These are phyloP conservation scores for Acestrorhynchus altus DNA, from an alignment of 2,797 vertebrate genomes.

Conservation along the genomic window DNA sequence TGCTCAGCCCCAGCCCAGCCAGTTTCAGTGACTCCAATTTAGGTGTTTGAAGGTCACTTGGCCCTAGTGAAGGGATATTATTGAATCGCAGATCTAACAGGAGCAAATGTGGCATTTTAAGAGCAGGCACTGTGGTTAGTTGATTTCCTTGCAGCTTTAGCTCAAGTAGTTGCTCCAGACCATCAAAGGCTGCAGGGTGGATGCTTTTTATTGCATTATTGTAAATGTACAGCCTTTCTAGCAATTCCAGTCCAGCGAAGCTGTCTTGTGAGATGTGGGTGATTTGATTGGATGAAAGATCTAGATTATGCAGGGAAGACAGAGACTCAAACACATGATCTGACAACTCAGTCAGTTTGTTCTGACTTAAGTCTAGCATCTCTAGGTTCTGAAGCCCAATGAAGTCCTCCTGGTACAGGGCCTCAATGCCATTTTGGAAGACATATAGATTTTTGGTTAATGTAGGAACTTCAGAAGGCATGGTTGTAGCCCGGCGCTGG, in stretches of 20 bases:
- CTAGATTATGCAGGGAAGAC: slow-evolving; percentile 87
- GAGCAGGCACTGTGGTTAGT: slow-evolving; percentile 79
- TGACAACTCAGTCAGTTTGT: slow-evolving; percentile 85
- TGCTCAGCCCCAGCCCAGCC: slow-evolving; percentile 82
- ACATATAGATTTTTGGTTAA: slow-evolving; percentile 82
- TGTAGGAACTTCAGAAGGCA: slow-evolving; percentile 81
- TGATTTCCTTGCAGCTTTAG: slow-evolving; percentile 91
- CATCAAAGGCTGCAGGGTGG: slow-evolving; percentile 86
- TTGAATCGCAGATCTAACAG: slow-evolving; percentile 92
- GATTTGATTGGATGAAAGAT: slow-evolving; percentile 89
- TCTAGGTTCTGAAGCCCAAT: slow-evolving; percentile 78
- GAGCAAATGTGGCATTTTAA: slow-evolving; percentile 85
- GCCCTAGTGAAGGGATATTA: slow-evolving; percentile 75
- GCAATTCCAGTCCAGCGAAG: slow-evolving; percentile 86
- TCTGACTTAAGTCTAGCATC: slow-evolving; percentile 93
- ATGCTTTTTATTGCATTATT: slow-evolving; percentile 88
- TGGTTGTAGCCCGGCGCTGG: slow-evolving; percentile 75
- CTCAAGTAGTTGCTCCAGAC: slow-evolving; percentile 87
- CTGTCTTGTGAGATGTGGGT: slow-evolving; percentile 87
- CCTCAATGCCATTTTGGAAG: slow-evolving; percentile 88
- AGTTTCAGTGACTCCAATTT: slow-evolving; percentile 89
- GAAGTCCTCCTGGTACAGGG: slow-evolving; percentile 84
- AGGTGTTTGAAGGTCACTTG: slow-evolving; percentile 76
- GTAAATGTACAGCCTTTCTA: slow-evolving; percentile 93
- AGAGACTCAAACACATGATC: slow-evolving; percentile 85